Evolutionary conservation across 2,113 vertebrate species (phyloP), one percentile per base, ranked within the genome.

Genomic region (Calidris pugnax): DNA sequence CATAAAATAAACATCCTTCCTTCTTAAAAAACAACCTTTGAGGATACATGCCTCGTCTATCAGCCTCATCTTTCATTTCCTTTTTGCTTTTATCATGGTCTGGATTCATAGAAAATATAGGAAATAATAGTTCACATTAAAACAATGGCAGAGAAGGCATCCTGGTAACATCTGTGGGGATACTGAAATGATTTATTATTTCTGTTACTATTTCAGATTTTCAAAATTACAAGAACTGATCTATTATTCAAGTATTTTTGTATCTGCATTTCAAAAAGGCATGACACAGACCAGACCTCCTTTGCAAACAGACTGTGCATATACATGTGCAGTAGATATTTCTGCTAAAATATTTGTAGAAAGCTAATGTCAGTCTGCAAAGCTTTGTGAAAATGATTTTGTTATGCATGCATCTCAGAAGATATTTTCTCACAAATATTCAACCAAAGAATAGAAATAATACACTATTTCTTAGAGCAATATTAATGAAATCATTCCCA

Each of bases 21-120:
- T 90, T 85, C 56, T 57, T 57, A 19, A 86, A 90, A 85, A 50
- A 78, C 3, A 82, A 5, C 14, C 21, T 92, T 62, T 83, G 63
- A 84, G 30, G 41, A 85, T 74, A 57, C 17, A 3, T 45, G 21
- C 26, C 39, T 80, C 41, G 81, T 96, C 71, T 92, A 93, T 97
- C 96, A 90, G 51, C 18, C 14, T 66, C 50, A 94, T 93, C 86
- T 97, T 97, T 97, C 77, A 96, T 97, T 97, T 98, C 90, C 81
- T 82, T 95, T 98, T 96, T 92, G 47, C n/a, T 95, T 96, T 91
- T 96, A 64, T 95, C 33, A 37, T 27, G 41, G 51, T 39, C 78
- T 79, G 32, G 22, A 51, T 73, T 95, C 48, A 57, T 3, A 85
- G 30, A 78, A 83, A 81, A 60, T 68, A 30, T 32, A 83, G 27